A percentile compares a stretch with the other conserved stretches of the same genome.
phyloP scores from a whole-genome alignment of 2,113 vertebrate genomes.

The Ailuropoda melanoleuca region DNA sequence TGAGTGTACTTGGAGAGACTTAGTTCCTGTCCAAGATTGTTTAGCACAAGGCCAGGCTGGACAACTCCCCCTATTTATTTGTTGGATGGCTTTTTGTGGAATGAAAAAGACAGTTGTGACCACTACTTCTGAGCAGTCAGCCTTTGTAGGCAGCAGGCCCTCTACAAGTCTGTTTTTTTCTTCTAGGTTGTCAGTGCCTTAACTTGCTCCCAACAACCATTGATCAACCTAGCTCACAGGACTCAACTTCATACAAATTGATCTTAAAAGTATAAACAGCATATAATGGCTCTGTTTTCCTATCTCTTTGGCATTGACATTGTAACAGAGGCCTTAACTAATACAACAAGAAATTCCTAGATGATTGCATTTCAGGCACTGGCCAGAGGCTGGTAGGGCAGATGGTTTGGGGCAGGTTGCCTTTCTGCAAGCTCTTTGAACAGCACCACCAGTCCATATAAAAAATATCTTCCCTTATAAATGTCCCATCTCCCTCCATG shows the following conservation, averaged over 20 bases:
- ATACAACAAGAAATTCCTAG: not conserved
- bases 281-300: not conserved
- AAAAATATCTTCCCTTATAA: not conserved
- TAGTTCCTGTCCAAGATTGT: not conserved
- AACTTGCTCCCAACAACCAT: not conserved
- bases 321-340: not conserved
- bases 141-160: not conserved
- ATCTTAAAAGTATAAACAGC: not conserved
- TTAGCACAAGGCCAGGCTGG: not conserved
- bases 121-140: not conserved
- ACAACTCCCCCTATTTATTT: not conserved
- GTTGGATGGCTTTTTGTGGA: not conserved
- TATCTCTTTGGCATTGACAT: not conserved
- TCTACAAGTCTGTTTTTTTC: not conserved
- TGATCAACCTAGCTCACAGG: conserved; percentile 10
- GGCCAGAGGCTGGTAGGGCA: not conserved
- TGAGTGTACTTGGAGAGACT: not conserved
- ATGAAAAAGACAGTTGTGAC: not conserved
- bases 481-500: not conserved
- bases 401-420: not conserved
- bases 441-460: not conserved
- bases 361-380: not conserved
- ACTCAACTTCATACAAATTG: conserved; percentile 12
- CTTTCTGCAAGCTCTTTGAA: not conserved
- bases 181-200: not conserved